phyloP scores from a whole-genome alignment of 2,113 vertebrate genomes.

The Sapajus apella region DNA sequence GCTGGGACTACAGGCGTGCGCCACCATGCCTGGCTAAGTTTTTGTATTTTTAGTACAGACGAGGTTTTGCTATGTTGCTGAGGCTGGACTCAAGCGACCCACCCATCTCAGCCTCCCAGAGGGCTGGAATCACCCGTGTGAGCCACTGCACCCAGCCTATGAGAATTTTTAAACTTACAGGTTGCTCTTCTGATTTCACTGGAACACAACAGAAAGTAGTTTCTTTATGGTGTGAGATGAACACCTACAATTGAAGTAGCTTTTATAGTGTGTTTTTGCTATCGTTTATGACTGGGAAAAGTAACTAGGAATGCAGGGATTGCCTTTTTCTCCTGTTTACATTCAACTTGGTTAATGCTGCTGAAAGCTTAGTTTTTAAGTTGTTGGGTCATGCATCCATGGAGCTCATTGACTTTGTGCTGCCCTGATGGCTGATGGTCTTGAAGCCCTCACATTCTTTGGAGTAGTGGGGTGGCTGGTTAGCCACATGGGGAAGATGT shows the following conservation, averaged over 20 bases:
- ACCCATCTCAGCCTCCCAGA: too few species aligned
- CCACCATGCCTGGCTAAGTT: too few species aligned
- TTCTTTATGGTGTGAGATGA: background rate
- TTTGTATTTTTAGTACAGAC: too few species aligned
- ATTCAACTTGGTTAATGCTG: background rate
- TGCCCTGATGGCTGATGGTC: background rate
- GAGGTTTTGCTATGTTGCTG: too few species aligned
- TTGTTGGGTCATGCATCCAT: background rate
- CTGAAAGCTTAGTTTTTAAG: background rate
- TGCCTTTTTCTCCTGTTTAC: background rate
- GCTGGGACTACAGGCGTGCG: too few species aligned
- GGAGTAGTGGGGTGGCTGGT: background rate
- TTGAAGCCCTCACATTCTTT: background rate
- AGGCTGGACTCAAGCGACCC: too few species aligned
- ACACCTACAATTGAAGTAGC: accelerated
- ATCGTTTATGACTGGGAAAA: accelerated
- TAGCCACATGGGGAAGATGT: conserved; percentile 36
- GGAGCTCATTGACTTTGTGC: background rate
- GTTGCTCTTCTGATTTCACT: background rate
- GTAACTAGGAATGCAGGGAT: too few species aligned
- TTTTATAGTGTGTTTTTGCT: background rate
- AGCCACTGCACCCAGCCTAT: too few species aligned
- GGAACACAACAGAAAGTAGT: background rate
- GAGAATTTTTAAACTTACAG: background rate
- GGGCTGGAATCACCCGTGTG: too few species aligned